Evolutionary conservation across 2,888 invertebrate genomes (phyloP).

Genomic region (Ornithoptera alexandrae): DNA sequence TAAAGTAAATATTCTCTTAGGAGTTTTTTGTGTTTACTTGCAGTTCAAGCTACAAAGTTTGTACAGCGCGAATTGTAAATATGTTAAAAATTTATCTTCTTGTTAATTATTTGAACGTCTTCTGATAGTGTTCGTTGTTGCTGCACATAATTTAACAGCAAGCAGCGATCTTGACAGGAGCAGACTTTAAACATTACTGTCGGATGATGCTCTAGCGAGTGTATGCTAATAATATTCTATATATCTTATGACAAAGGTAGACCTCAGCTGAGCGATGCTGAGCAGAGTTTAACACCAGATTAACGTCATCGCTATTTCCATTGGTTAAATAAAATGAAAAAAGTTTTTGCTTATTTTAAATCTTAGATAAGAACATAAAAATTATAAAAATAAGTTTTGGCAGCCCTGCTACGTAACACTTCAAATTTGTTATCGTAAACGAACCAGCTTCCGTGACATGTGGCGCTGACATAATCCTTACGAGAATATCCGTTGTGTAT

Average conservation of each 20-base stretch:
- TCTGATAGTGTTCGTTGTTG: not conserved
- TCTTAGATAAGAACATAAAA: not conserved
- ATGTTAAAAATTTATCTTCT: not conserved
- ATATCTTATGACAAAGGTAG: too few relatives aligned
- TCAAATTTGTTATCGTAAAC: constrained; percentile 27
- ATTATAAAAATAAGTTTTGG: not conserved
- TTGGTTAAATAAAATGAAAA: not conserved
- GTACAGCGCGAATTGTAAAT: not conserved
- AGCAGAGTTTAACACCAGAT: too few relatives aligned
- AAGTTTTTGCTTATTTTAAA: not conserved
- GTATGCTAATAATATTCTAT: too few relatives aligned
- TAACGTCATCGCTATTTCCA: too few relatives aligned
- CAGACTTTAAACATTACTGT: too few relatives aligned
- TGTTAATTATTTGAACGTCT: not conserved
- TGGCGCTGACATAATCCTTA: constrained; percentile 18
- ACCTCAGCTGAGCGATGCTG: too few relatives aligned
- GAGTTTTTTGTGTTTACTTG: too few relatives aligned
- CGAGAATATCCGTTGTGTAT: constrained; percentile 9
- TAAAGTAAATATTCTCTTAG: too few relatives aligned
- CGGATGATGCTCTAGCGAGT: too few relatives aligned
- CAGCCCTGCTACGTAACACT: constrained; percentile 19
- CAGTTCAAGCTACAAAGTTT: too few relatives aligned
- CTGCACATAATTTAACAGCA: too few relatives aligned
- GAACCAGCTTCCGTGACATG: constrained; percentile 20
- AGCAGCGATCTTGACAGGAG: too few relatives aligned